Percentiles rank a stretch among this genome's conserved stretches.
Evolutionary conservation across 2,888 invertebrate species (phyloP).

Genomic region (Uropetala carovei): DNA sequence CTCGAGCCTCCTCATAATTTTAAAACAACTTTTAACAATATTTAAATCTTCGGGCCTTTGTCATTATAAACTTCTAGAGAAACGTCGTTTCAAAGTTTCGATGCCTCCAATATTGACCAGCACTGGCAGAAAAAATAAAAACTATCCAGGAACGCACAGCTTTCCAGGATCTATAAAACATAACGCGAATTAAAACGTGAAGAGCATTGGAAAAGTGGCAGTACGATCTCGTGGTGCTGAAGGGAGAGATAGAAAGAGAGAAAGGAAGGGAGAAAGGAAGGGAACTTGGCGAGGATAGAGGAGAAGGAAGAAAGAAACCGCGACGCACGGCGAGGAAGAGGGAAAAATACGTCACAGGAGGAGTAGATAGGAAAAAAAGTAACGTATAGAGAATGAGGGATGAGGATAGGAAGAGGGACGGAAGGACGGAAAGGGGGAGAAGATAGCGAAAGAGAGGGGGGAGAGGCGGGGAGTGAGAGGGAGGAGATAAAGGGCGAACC

Average conservation of each 20-base stretch:
- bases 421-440: too few relatives aligned
- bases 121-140: too few relatives aligned
- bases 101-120: too few relatives aligned
- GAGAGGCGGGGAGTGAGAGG: not conserved
- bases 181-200: not conserved
- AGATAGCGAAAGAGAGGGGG: not conserved
- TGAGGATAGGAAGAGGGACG: too few relatives aligned
- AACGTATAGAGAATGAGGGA: too few relatives aligned
- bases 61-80: too few relatives aligned
- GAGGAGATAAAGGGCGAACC: slow-evolving; percentile 8
- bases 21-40: too few relatives aligned
- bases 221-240: not conserved
- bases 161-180: not conserved
- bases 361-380: too few relatives aligned
- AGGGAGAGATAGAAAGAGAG: not conserved
- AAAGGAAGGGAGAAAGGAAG: not conserved
- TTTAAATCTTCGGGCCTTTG: too few relatives aligned
- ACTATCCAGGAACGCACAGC: not conserved
- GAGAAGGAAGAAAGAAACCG: not conserved
- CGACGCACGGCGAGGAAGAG: not conserved
- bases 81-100: too few relatives aligned
- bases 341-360: not conserved
- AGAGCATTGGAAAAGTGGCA: not conserved
- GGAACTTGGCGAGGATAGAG: not conserved
- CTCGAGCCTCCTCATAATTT: too few relatives aligned